Evolutionary conservation across 2,113 vertebrate genomes (phyloP).

Genomic region (Telmatochromis sp.): DNA sequence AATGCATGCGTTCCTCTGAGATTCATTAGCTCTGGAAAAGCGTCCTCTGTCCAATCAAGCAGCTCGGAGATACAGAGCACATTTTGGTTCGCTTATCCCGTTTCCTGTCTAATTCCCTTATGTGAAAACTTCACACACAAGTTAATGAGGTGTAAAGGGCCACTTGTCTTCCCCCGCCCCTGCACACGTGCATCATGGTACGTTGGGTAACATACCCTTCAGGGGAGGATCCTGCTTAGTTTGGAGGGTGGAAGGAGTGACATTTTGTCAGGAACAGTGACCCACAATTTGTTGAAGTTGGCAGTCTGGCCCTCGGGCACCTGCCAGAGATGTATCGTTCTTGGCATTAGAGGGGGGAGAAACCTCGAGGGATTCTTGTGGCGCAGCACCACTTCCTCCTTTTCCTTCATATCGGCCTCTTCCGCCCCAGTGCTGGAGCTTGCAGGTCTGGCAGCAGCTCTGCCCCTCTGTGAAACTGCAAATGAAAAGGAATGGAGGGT

Average conservation of each 20-base stretch:
- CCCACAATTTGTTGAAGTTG: constrained; percentile 50
- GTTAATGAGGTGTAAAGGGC: constrained; percentile 52
- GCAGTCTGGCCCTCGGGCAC: constrained; percentile 47
- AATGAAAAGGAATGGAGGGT: constrained; percentile 57
- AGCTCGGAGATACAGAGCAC: constrained; percentile 14
- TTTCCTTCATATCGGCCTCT: background rate
- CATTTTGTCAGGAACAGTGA: constrained; percentile 4
- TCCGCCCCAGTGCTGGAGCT: background rate
- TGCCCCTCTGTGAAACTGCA: constrained; percentile 51
- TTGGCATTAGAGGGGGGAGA: constrained; percentile 7
- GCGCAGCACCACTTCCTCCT: background rate
- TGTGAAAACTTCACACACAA: constrained; percentile 29
- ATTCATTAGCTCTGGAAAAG: background rate
- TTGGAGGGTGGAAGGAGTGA: background rate
- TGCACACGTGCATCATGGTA: background rate
- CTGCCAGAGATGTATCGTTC: constrained; percentile 32
- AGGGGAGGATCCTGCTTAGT: background rate
- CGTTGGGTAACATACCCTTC: background rate
- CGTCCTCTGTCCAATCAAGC: constrained; percentile 10
- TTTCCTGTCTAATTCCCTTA: constrained; percentile 26
- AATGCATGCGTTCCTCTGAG: background rate
- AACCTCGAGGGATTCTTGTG: constrained; percentile 29
- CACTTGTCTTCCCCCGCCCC: background rate
- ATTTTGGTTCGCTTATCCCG: constrained; percentile 12
- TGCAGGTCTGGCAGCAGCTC: constrained; percentile 8